Base-by-base conservation (phyloP, 2,797 vertebrate species). In the Brachyalestes nurse region DNA sequence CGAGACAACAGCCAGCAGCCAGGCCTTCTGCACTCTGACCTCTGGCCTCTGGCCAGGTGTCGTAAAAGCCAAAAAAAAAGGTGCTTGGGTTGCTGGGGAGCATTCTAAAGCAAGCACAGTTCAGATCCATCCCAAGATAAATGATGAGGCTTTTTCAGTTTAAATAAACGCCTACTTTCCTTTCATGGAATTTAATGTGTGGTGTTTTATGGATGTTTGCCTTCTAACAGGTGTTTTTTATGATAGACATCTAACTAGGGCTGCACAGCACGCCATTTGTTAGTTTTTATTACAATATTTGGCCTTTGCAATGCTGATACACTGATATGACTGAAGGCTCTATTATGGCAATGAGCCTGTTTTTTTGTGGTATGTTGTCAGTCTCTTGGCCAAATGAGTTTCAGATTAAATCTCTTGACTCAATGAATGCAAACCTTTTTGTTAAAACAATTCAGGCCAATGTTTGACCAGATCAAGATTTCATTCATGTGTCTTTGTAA, bases 11-110 rank as follows among this genome's bases (percentile, higher is more conserved):
- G 64, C 69, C 76, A 75, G 61, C 47, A 82, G 75, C 71, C 71
- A 71, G 77, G 67, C 34, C 34, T 58, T 28, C 28, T 76, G 81
- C 69, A 77, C 76, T 70, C 19, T 84, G 76, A 82, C 75, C 82
- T 77, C 34, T 84, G 83, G 72, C 58, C 80, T 64, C 66, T 65
- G 28, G 55, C 65, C 65, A 81, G 75, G 78, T 82, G 85, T 65
- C 60, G 60, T 81, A 53, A 88, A 62, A 86, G 81, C 34, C 34
- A 34, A 34, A 34, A 34, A 34, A 34, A 77, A 66, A 78, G 66
- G 79, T 12, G 62, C 75, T 72, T 77, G 42, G 6, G 40, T 66
- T 47, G 64, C 66, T 57, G n/a, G 71, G 16, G 28, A 71, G 53
- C 28, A 51, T 28, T 80, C 67, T 23, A 25, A 62, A 23, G 6